These are phyloP conservation scores for Rhinopomastus cyanomelas DNA, from an alignment of 2,113 vertebrate genomes.

Conservation along the genomic window DNA sequence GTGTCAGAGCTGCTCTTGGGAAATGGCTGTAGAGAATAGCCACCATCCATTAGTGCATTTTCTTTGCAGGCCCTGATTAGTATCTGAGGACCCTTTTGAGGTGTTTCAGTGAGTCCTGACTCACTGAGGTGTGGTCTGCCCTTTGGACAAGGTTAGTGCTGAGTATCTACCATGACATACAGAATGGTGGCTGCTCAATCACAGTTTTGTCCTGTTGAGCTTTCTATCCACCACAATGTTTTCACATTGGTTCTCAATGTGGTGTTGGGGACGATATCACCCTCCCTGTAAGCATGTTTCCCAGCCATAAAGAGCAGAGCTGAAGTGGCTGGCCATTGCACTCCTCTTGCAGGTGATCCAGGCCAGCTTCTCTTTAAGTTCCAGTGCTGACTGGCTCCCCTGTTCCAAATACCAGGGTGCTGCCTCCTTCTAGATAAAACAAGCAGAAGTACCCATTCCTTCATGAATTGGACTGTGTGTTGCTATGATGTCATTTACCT, in stretches of 20 bases:
- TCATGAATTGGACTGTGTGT: background rate
- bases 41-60: background rate
- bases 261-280: background rate
- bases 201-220: background rate
- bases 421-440: background rate
- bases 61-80: background rate
- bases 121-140: background rate
- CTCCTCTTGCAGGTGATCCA: background rate
- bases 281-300: fast-evolving
- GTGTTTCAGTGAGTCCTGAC: background rate
- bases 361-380: background rate
- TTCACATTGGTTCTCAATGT: background rate
- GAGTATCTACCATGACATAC: background rate
- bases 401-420: background rate
- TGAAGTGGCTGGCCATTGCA: fast-evolving
- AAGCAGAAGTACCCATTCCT: background rate
- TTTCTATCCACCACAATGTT: background rate
- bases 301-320: background rate
- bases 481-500: too few relatives aligned
- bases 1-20: background rate
- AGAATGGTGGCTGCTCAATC: background rate
- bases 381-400: fast-evolving
- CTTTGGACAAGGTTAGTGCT: background rate
- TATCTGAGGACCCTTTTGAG: background rate
- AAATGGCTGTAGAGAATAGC: background rate